Conservation (phyloP, 2,888 invertebrate genomes). For the Ophioninae sp. region DNA sequence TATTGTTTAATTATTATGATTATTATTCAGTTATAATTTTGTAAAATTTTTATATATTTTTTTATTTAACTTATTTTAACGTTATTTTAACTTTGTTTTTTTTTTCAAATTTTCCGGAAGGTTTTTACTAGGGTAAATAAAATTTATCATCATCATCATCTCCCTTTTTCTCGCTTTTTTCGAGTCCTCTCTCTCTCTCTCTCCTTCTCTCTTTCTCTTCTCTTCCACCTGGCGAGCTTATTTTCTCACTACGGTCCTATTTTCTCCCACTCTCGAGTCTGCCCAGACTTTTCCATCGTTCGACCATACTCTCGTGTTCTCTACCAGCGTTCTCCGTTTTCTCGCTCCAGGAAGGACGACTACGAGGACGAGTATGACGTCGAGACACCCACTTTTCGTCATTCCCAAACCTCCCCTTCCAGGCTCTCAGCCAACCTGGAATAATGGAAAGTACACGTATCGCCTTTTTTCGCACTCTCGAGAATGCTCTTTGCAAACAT, state of each 20-base stretch:
- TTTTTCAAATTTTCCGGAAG: too few species aligned
- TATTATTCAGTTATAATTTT: too few species aligned
- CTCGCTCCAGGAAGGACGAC: conserved; percentile 33
- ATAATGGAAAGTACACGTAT: conserved; percentile 77
- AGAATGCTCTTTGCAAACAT: conserved; percentile 25
- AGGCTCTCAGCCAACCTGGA: conserved; percentile 69
- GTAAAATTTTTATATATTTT: too few species aligned
- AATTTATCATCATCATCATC: too few species aligned
- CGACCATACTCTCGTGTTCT: conserved; percentile 70
- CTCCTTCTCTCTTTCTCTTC: too few species aligned
- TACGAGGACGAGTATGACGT: conserved; percentile 31
- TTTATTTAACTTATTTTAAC: too few species aligned
- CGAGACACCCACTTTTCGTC: conserved; percentile 60
- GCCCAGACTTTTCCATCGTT: conserved; percentile 63
- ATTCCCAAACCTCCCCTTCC: conserved; percentile 45
- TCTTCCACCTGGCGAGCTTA: conserved; percentile 18
- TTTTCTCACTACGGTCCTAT: conserved; percentile 12
- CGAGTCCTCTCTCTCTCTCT: too few species aligned
- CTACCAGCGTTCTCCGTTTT: conserved; percentile 67
- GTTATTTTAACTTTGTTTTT: too few species aligned
- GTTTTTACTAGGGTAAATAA: too few species aligned
- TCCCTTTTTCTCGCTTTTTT: too few species aligned
- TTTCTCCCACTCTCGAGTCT: conserved; percentile 19
- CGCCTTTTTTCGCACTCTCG: conserved; percentile 29
- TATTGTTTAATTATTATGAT: too few species aligned